Evolutionary conservation across 2,888 invertebrate species (phyloP).

Genomic region (Catocala fraxini): DNA sequence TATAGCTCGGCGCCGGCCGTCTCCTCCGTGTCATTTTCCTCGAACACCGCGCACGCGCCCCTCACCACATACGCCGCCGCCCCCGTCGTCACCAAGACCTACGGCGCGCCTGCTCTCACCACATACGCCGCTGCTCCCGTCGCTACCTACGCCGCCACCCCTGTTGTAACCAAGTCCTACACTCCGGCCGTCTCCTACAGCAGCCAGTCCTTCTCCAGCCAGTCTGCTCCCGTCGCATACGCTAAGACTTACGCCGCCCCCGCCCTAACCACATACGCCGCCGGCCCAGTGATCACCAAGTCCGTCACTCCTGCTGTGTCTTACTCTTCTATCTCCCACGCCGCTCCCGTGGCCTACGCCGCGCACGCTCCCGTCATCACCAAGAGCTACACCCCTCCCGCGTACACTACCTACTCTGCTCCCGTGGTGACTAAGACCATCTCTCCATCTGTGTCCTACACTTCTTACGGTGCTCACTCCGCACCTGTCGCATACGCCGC

Average conservation of each 20-base stretch:
- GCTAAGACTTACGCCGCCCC: slow-evolving; percentile 66
- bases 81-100: slow-evolving; percentile 70
- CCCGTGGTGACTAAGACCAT: slow-evolving; percentile 39
- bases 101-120: slow-evolving; percentile 70
- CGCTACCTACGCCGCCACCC: slow-evolving; percentile 63
- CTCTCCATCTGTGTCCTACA: slow-evolving; percentile 18
- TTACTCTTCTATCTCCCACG: slow-evolving; percentile 65
- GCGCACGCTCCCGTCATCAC: slow-evolving; percentile 68
- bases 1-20: slow-evolving; percentile 65
- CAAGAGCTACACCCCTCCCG: slow-evolving; percentile 57
- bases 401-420: slow-evolving; percentile 70
- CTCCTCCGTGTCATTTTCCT: slow-evolving; percentile 33
- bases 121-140: slow-evolving; percentile 56
- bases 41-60: slow-evolving; percentile 9
- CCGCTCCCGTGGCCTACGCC: slow-evolving; percentile 64
- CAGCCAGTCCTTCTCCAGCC: slow-evolving; percentile 57
- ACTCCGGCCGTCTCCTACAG: slow-evolving; percentile 59
- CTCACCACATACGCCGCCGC: slow-evolving; percentile 68
- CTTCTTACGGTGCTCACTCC: slow-evolving; percentile 23
- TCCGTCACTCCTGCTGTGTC: slow-evolving; percentile 68
- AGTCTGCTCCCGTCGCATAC: slow-evolving; percentile 69
- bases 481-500: slow-evolving; percentile 59
- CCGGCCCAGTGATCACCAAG: slow-evolving; percentile 77
- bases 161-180: slow-evolving; percentile 65
- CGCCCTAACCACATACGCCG: slow-evolving; percentile 62